Evolutionary conservation across 1,140 invertebrate genomes (phyloP), one percentile per base, ranked within the genome.

Genomic region (Drosophila kikkawai): DNA sequence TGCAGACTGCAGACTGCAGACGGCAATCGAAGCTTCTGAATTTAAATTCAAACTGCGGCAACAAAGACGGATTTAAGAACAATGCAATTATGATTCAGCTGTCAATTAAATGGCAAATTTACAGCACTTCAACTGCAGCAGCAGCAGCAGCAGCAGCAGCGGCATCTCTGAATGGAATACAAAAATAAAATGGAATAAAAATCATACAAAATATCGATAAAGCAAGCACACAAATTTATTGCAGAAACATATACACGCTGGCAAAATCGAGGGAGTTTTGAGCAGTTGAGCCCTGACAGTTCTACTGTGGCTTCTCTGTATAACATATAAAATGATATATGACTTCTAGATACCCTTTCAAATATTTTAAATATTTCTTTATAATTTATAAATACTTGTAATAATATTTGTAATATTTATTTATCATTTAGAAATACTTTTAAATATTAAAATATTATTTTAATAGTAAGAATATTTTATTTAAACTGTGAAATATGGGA

Each of bases 81-180:
- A 74, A 74, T 74, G 68, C 70, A 77, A 76, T 75, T 75, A 77
- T 77, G 56, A 67, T 67, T 67, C 48, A 47, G 39, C 74, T 78
- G 75, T 78, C 75, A 78, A 78, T 78, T 77, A 78, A 77, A 77
- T 69, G 64, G 50, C 55, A 78, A 78, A 78, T 77, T 77, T 77
- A 77, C 75, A 59, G 75, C 75, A 68, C 74, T 77, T 77, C 19
- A 67, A 59, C 36, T 59, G 61, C 73, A 34, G 51, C 41, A 39
- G 44, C 15, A n/a, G 7, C 26, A 17, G 2, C 15, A 11, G 2
- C 15, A n/a, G 7, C 26, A 17, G 2, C 15, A 11, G 2, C 15
- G 6, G n/a, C 22, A 26, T 1, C 44, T 36, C 44, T 36, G 47
- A 56, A 60, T 76, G 64, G 44, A 77, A 78, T 51, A 50, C 34